Evolutionary conservation across 2,888 invertebrate genomes (phyloP).

Genomic region (Sclerodermus sp.): DNA sequence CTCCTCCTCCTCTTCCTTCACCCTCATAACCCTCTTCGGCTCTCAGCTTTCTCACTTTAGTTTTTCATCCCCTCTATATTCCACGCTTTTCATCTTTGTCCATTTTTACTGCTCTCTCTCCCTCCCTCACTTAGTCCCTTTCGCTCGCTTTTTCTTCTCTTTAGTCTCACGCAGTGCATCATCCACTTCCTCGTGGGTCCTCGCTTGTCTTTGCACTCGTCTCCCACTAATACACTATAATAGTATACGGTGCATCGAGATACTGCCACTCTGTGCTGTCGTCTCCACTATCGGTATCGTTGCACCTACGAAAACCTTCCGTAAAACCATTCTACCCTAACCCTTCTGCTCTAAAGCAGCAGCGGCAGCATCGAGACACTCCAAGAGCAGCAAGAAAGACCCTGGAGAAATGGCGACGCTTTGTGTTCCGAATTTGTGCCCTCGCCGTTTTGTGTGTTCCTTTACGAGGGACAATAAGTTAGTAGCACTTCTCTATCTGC

Average conservation of each 20-base stretch:
- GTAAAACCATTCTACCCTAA: not conserved
- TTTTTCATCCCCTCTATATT: too few species aligned
- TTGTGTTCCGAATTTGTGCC: constrained; percentile 46
- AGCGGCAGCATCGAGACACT: not conserved
- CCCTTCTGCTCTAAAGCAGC: too few species aligned
- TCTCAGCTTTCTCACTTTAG: not conserved
- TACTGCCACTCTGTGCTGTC: too few species aligned
- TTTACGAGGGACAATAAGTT: constrained; percentile 40
- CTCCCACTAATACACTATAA: too few species aligned
- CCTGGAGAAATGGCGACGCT: constrained; percentile 39
- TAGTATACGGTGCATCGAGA: too few species aligned
- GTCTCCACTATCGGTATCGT: not conserved
- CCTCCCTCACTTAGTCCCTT: too few species aligned
- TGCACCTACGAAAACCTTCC: constrained; percentile 5
- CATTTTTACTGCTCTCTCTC: too few species aligned
- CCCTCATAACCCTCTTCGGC: not conserved
- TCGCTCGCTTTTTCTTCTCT: too few species aligned
- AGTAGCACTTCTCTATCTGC: constrained; percentile 24
- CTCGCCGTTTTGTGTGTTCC: constrained; percentile 37
- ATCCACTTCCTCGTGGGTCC: too few species aligned
- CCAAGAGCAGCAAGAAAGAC: constrained; percentile 29
- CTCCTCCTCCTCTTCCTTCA: not conserved
- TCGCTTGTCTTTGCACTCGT: too few species aligned
- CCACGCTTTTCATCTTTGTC: too few species aligned
- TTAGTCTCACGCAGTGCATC: too few species aligned